Evolutionary conservation across 2,888 invertebrate genomes (phyloP), one percentile per base, ranked within the genome.

Genomic region (Lycophotia porphyrea): DNA sequence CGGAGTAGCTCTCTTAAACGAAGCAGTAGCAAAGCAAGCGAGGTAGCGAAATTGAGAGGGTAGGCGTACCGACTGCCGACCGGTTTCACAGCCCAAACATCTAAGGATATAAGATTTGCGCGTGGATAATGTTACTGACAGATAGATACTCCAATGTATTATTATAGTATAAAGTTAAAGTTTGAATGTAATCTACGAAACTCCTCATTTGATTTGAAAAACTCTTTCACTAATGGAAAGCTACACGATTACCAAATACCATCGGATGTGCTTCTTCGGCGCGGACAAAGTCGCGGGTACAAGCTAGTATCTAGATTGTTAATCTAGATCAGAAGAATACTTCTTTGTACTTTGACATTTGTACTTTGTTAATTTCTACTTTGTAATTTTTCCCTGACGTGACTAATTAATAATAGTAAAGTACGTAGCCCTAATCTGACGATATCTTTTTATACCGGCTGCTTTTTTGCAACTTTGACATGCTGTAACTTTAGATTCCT

Each of bases 11-110:
- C 15, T 49, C 78, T 76, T 71, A 73, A 61, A 58, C 72, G 76
- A 81, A 86, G 88, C 81, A 88, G 86, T 86, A 85, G 86, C 87
- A 86, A 88, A 89, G 90, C 89, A 90, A 89, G 90, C 87, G 87
- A 87, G 84, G 85, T 87, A 86, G 86, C 87, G 91, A 93, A 93
- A 94, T 93, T 93, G 93, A 92, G 91, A 91, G 87, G 89, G 92
- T 92, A 93, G 93, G 93, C 92, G 91, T 90, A 78, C 86, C 83
- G 75, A 86, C 78, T 77, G 85, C 82, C 82, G 79, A 85, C 84
- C 75, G 85, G 81, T 78, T 84, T 80, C 84, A 76, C 73, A 79
- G 73, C 75, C 71, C 71, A 72, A 84, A 81, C 81, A 76, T 70
- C 76, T 44, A 75, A 82, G 87, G 88, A 90, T 90, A 90, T 90